phyloP scores from a whole-genome alignment of 2,888 invertebrate species.

The Steromphala cineraria region DNA sequence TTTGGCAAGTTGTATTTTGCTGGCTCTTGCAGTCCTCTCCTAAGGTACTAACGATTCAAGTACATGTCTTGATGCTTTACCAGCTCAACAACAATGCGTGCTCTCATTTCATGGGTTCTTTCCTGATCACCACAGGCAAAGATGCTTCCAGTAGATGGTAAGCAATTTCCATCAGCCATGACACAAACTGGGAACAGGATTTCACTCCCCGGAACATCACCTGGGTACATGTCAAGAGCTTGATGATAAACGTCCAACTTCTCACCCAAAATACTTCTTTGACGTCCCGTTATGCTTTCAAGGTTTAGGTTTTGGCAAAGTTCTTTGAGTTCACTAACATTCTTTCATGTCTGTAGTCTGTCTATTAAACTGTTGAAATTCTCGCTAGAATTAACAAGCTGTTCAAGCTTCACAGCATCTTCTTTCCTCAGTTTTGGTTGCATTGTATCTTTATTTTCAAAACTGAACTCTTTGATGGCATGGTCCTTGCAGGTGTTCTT shows the following conservation, averaged over 20 bases:
- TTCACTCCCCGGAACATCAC: conserved; percentile 25
- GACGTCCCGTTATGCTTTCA: not conserved
- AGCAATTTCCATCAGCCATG: conserved; percentile 26
- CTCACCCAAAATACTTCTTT: conserved; percentile 14
- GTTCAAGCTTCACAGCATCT: not conserved
- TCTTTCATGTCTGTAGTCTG: conserved; percentile 1
- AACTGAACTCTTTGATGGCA: conserved; percentile 21
- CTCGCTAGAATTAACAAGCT: not conserved
- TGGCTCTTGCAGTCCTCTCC: not conserved
- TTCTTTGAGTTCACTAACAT: conserved; percentile 14
- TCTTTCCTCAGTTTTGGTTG: not conserved
- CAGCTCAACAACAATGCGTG: conserved; percentile 28
- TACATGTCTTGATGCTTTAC: conserved; percentile 21
- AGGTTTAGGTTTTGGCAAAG: conserved; percentile 4
- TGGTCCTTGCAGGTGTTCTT: conserved; percentile 18
- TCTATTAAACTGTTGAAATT: not conserved
- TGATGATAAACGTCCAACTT: conserved; percentile 23
- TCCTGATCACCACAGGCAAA: conserved; percentile 26
- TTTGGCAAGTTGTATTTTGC: conserved; percentile 18
- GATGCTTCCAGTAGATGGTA: conserved; percentile 23
- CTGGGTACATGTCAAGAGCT: conserved; percentile 26
- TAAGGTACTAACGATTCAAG: conserved; percentile 4
- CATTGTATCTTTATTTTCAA: not conserved
- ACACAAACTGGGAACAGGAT: conserved; percentile 17
- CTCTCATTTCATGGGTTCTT: conserved; percentile 23